A percentile compares a stretch with the other conserved stretches of the same genome.
Evolutionary conservation across 2,113 vertebrate genomes (phyloP).

Genomic region (Rafetus swinhoei): DNA sequence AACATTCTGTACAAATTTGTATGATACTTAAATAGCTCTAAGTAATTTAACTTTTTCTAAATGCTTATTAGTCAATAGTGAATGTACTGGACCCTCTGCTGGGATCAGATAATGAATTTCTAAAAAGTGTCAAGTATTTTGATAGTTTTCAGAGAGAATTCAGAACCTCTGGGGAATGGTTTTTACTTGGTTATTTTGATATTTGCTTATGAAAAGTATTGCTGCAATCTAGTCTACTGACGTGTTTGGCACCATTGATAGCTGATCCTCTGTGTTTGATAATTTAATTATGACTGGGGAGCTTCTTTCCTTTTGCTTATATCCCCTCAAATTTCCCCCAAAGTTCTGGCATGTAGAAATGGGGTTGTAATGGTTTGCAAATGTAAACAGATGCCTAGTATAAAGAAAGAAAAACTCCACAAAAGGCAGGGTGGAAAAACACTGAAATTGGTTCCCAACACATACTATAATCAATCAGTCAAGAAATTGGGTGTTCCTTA

Average conservation of each 20-base stretch:
- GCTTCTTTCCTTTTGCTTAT: neutral
- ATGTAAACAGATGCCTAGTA: neutral
- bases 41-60: conserved; percentile 72
- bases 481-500: neutral
- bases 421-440: neutral
- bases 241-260: neutral
- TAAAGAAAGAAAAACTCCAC: neutral
- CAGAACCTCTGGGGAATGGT: conserved; percentile 58
- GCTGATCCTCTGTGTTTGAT: neutral
- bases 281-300: conserved; percentile 7
- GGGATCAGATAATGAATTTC: conserved; percentile 67
- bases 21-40: conserved; percentile 64
- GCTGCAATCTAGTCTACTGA: conserved; percentile 10
- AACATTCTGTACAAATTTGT: conserved; percentile 49
- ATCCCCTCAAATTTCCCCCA: neutral
- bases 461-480: neutral
- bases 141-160: conserved; percentile 60
- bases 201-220: conserved; percentile 55
- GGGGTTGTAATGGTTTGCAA: neutral
- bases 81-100: conserved; percentile 43
- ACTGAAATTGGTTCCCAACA: neutral
- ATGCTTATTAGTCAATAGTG: conserved; percentile 69
- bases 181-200: conserved; percentile 61
- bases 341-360: neutral
- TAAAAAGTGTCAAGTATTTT: conserved; percentile 58